These are phyloP conservation scores for Drosophila flavopinicola DNA, from an alignment of 2,888 invertebrate genomes.

Conservation along the genomic window DNA sequence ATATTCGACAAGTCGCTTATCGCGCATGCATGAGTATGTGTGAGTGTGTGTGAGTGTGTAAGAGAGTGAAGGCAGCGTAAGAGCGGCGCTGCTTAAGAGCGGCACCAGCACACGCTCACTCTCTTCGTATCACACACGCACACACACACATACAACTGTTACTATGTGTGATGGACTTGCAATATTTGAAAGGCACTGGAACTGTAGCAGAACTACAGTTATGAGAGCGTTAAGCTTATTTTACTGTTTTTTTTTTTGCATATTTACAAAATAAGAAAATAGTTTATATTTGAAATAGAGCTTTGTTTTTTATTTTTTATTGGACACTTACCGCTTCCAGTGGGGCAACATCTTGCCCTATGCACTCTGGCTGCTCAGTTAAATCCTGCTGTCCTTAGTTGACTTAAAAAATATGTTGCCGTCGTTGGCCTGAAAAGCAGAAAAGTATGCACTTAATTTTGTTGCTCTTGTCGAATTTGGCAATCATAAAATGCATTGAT, in stretches of 20 bases:
- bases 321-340: constrained; percentile 84
- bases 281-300: too few relatives aligned
- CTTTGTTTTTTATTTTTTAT: too few relatives aligned
- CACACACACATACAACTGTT: background rate
- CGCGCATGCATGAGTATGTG: background rate
- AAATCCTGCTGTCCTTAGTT: constrained; percentile 65
- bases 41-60: constrained; percentile 1
- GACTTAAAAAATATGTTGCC: constrained; percentile 69
- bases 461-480: constrained; percentile 11
- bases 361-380: constrained; percentile 68
- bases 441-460: constrained; percentile 65
- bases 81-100: constrained; percentile 39
- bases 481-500: constrained; percentile 16
- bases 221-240: too few relatives aligned
- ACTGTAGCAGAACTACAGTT: background rate
- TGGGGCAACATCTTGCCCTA: constrained; percentile 84
- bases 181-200: constrained; percentile 35
- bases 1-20: constrained; percentile 30
- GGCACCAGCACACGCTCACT: background rate
- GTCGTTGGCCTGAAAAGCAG: constrained; percentile 69
- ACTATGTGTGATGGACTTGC: background rate
- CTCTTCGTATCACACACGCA: constrained; percentile 9
- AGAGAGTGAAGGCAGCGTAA: constrained; percentile 8
- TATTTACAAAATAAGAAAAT: too few relatives aligned
- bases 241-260: background rate